These are phyloP conservation scores for Galagoides demidoff DNA, from an alignment of 2,797 vertebrate species.

Conservation along the genomic window DNA sequence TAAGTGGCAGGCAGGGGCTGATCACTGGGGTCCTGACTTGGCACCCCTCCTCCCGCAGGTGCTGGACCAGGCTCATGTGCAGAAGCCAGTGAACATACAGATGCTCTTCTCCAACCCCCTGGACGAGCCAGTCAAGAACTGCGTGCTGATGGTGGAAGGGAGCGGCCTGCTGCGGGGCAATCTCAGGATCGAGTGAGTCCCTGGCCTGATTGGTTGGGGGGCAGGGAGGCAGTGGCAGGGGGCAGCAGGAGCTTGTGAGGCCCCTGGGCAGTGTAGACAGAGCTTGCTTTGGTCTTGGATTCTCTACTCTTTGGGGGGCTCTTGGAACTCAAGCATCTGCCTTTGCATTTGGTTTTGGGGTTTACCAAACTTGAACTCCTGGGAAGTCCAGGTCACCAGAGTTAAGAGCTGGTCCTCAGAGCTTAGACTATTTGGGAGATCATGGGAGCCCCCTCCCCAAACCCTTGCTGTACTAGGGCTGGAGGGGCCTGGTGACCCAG, in stretches of 20 bases:
- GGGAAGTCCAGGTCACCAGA: background rate
- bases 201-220: background rate
- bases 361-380: background rate
- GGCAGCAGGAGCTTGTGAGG: fast-evolving
- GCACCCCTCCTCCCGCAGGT: slow-evolving; percentile 77
- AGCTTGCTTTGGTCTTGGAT: background rate
- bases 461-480: background rate
- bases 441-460: background rate
- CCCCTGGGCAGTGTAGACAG: background rate
- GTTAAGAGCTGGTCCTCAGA: background rate
- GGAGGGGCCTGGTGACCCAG: background rate
- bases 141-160: slow-evolving; percentile 86
- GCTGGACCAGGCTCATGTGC: slow-evolving; percentile 79
- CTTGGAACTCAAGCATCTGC: background rate
- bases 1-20: background rate
- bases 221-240: fast-evolving
- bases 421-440: background rate
- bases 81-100: slow-evolving; percentile 80
- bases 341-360: background rate
- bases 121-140: slow-evolving; percentile 77
- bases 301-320: background rate
- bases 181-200: slow-evolving; percentile 85
- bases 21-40: background rate
- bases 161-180: slow-evolving; percentile 84
- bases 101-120: slow-evolving; percentile 88